Evolutionary conservation across 2,797 vertebrate species (phyloP), one percentile per base, ranked within the genome.

Genomic region (Macroramphosus scolopax): DNA sequence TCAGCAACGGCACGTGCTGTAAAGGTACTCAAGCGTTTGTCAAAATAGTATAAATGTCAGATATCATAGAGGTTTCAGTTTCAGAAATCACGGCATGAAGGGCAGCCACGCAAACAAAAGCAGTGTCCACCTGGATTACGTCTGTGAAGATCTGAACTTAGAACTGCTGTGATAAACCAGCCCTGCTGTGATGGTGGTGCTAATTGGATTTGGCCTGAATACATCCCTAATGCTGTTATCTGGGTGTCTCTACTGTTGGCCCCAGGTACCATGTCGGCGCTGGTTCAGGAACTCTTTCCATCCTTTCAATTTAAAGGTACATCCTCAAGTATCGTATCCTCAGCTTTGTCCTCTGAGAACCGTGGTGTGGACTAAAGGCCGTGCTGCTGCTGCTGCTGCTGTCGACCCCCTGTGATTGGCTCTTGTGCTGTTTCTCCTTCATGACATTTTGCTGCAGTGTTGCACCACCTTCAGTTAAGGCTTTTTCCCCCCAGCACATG

Each of bases 261-360:
- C 52, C 72, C 89, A 90, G 91, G 91, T 90, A 91, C 89, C 87
- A 91, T 90, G 91, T 85, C 65, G 84, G 89, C 91, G 82, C 90
- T 92, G 69, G 89, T 92, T 81, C 89, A 92, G 73, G 88, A 91
- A 69, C 89, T 92, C 83, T 89, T 92, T 75, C 90, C 90, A 74
- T 87, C 88, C 60, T 92, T 89, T 72, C 90, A 90, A 71, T 92
- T 92, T 75, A 90, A 91, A 91, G 90, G 90, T 91, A 92, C 84
- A 68, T 51, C 74, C 52, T 26, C 14, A 53, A 62, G 62, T 37
- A 6, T 28, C 12, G 3, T 68, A 2, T 72, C 56, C 54, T 53
- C 8, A 43, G 40, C 28, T 55, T 14, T 42, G 54, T 17, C 32
- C 16, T 39, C 25, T 50, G 9, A 17, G 30, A 57, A n/a, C 39